These are phyloP conservation scores for Passerina amoena DNA, from an alignment of 2,113 vertebrate species.

Conservation along the genomic window DNA sequence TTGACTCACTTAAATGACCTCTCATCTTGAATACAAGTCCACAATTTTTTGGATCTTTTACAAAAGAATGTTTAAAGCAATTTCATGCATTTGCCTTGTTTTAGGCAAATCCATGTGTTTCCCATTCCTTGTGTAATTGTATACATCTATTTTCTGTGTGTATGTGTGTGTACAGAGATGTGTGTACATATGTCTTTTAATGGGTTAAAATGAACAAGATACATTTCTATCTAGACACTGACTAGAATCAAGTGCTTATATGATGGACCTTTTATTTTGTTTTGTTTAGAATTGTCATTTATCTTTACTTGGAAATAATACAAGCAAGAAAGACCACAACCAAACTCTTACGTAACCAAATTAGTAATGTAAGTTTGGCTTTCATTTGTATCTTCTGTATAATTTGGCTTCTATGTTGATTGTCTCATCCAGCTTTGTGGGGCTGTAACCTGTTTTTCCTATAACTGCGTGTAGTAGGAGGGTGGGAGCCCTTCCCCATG, in stretches of 20 bases:
- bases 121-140: neutral
- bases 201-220: neutral
- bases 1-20: neutral
- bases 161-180: neutral
- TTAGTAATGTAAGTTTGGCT: slow-evolving; percentile 85
- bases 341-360: slow-evolving; percentile 77
- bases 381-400: neutral
- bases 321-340: slow-evolving; percentile 83
- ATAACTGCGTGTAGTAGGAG: neutral
- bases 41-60: neutral
- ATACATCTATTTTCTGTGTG: neutral
- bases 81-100: neutral
- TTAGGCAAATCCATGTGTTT: neutral
- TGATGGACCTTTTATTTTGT: neutral
- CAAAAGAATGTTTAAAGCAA: neutral
- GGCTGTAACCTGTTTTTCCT: neutral
- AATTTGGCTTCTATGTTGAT: neutral
- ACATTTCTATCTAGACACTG: neutral
- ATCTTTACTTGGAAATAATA: slow-evolving; percentile 88
- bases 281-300: slow-evolving; percentile 80
- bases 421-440: neutral
- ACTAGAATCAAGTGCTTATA: neutral
- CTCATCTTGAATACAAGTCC: neutral
- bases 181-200: neutral
- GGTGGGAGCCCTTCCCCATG: neutral